These are phyloP conservation scores for Apocrypta bakeri DNA, from an alignment of 1,140 invertebrate species.

Conservation along the genomic window DNA sequence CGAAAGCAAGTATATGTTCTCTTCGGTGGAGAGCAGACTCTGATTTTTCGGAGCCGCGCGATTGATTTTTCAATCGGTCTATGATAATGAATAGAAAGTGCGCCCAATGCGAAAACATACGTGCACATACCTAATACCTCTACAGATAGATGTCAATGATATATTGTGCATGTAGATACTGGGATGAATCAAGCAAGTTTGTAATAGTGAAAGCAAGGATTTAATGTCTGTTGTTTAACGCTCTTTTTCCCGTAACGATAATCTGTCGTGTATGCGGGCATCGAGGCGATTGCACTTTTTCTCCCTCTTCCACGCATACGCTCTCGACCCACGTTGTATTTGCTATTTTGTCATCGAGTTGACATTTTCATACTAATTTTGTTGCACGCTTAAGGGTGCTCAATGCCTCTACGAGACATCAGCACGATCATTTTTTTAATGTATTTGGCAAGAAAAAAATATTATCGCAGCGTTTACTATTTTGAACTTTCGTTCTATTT, in stretches of 20 bases:
- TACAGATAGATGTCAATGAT: not conserved
- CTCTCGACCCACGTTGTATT: too few species aligned
- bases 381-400: too few species aligned
- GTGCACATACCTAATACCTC: not conserved
- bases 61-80: slow-evolving; percentile 47
- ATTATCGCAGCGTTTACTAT: too few species aligned
- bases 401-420: too few species aligned
- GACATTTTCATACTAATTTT: too few species aligned
- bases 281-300: too few species aligned
- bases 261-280: too few species aligned
- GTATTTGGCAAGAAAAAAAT: too few species aligned
- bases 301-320: too few species aligned
- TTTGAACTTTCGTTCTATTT: not conserved
- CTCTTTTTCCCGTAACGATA: too few species aligned
- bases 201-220: slow-evolving; percentile 39
- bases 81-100: slow-evolving; percentile 54
- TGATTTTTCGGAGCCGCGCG: slow-evolving; percentile 28
- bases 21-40: not conserved
- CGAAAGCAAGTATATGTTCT: slow-evolving; percentile 29
- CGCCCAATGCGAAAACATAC: slow-evolving; percentile 19
- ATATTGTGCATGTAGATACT: not conserved
- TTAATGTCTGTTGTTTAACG: not conserved
- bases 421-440: too few species aligned
- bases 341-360: too few species aligned
- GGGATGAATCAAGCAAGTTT: slow-evolving; percentile 44